Conservation (phyloP, 2,888 invertebrate genomes). For the Eristalis tenax region DNA sequence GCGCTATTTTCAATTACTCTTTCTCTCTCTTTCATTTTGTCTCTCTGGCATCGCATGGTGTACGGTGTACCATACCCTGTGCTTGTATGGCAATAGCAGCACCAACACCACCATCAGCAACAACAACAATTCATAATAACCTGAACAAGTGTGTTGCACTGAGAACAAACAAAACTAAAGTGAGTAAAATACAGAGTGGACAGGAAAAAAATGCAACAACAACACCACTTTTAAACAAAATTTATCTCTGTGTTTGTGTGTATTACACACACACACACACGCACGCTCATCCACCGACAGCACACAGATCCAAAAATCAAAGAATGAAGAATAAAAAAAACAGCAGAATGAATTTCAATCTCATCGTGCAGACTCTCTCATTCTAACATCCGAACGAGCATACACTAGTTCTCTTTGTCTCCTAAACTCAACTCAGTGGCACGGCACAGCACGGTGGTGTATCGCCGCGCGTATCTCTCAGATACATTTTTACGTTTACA, state of each 20-base stretch:
- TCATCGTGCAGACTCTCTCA: slow-evolving; percentile 40
- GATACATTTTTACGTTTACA: slow-evolving; percentile 80
- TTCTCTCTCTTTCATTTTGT: slow-evolving; percentile 9
- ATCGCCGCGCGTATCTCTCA: slow-evolving; percentile 70
- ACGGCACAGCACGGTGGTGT: slow-evolving; percentile 15
- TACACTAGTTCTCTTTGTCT: slow-evolving; percentile 21
- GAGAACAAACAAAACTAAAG: slow-evolving; percentile 46
- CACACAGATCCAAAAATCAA: background rate
- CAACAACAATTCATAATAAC: background rate
- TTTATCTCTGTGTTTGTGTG: slow-evolving; percentile 18
- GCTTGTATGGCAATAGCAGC: slow-evolving; percentile 9
- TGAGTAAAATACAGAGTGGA: slow-evolving; percentile 39
- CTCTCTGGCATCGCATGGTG: background rate
- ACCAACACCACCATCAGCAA: no score
- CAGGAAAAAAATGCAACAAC: slow-evolving; percentile 49
- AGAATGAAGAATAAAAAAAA: slow-evolving; percentile 4
- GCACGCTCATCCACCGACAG: background rate
- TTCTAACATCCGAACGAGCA: slow-evolving; percentile 27
- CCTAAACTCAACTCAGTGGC: background rate
- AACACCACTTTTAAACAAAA: slow-evolving; percentile 9
- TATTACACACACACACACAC: slow-evolving; percentile 16
- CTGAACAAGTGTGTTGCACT: slow-evolving; percentile 71
- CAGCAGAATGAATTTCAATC: background rate
- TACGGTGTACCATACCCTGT: no score
- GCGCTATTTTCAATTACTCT: slow-evolving; percentile 62